Evolutionary conservation across 1,140 invertebrate genomes (phyloP), one percentile per base, ranked within the genome.

Genomic region (Drosophila malerkotliana): DNA sequence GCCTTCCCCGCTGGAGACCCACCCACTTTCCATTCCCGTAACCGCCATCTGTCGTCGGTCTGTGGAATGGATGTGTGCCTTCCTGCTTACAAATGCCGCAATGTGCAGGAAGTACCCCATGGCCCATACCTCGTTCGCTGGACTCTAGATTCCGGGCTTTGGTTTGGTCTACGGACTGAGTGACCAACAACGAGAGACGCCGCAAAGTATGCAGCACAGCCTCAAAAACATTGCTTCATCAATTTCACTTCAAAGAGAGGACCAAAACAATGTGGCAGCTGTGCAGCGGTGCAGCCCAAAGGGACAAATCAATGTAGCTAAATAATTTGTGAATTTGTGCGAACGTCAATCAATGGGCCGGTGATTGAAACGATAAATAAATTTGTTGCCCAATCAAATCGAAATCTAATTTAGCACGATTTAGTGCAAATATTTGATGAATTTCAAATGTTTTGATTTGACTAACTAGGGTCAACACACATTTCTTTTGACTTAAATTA

Each of bases 311-410:
- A 69, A 39, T 69, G 66, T 49, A 32, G 14, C 51, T 68, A 68
- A 69, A 69, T 69, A 69, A 49, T 49, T 57, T 34, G 51, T 32
- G 52, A 48, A 18, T 24, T n/a, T 21, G 21, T 21, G 21, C 21
- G 21, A 41, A 24, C 26, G 26, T 41, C 32, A 48, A 30, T 69
- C 64, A 57, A 57, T 48, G 59, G 45, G 4, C 28, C 18, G 0
- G 45, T 26, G 64, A 71, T 71, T 69, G 63, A 71, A 48, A 57
- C 66, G 64, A 71, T 69, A 71, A 71, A 69, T 71, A 69, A 57
- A 49, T 57, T 71, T 71, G 26, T 44, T 14, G n/a, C n/a, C 39
- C 67, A 41, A 58, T 24, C 55, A 32, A 69, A 57, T 69, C 44
- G 26, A 69, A 41, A 39, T 56, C 64, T 69, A 69, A 69, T 69